Base-by-base conservation (phyloP, 2,797 vertebrate species). In the Lithobates sylvaticus region DNA sequence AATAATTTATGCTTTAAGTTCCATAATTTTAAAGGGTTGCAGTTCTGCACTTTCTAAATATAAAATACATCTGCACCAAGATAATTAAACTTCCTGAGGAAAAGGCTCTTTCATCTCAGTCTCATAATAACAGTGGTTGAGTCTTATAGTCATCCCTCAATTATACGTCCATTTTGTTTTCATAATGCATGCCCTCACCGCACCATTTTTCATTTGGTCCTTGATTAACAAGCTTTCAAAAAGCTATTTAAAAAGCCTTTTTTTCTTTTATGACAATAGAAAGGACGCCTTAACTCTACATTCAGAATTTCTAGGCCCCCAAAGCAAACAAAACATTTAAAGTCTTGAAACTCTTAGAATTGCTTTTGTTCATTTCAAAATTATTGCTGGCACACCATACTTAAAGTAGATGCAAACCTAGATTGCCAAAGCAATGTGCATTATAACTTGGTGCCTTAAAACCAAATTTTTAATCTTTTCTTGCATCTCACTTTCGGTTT, bases 81-180 rank as follows among this genome's bases (percentile, higher is more conserved):
- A 36, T 77, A 86, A 86, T 81, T 81, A 81, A 74, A 76, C 16
- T 26, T 10, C 21, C 26, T 16, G 34, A 58, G 39, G 26, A 77
- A 69, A 21, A 29, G 16, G 72, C 61, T 10, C 36, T 81, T 81
- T 82, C 34, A 81, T 82, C 85, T 77, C 13, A 18, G 29, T 39
- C 21, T 47, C 10, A 34, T 81, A 86, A 86, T 76, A 81, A 76
- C 78, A 73, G 76, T 72, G 47, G 26, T 69, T 70, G 34, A n/a
- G 42, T 76, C 54, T 29, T 81, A 47, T 58, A 26, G 72, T 18
- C 39, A 34, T 29, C 68, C 12, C 29, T 86, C 47, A 81, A 86
- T 86, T 81, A 76, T 26, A 21, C 16, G 78, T 81, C 42, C 72
- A 81, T 86, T 81, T 86, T 64, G 44, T 26, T 39, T 69, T 81